phyloP scores from a whole-genome alignment of 1,140 invertebrate species.

The Teleogryllus occipitalis region DNA sequence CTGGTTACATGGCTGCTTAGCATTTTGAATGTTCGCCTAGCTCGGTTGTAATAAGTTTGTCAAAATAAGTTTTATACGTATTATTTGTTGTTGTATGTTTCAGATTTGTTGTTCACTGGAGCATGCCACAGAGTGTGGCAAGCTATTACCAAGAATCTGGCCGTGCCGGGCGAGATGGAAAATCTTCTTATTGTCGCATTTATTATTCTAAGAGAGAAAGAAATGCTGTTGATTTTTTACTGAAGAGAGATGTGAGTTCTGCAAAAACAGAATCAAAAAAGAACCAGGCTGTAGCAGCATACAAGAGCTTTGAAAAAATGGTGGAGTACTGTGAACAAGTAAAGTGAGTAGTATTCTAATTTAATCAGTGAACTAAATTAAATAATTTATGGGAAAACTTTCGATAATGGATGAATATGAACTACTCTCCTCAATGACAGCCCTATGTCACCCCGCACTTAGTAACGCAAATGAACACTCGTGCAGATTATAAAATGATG shows the following conservation, averaged over 20 bases:
- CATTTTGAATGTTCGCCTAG: background rate
- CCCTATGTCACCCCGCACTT: background rate
- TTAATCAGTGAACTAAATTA: constrained; percentile 10
- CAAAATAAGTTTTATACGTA: background rate
- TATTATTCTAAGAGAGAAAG: constrained; percentile 71
- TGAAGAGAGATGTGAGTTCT: constrained; percentile 56
- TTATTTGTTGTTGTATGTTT: constrained; percentile 8
- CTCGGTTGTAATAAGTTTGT: background rate
- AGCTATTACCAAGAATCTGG: constrained; percentile 55
- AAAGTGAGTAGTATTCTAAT: constrained; percentile 32
- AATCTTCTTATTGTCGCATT: constrained; percentile 47
- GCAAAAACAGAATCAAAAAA: constrained; percentile 46
- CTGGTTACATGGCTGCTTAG: background rate
- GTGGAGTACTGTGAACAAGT: constrained; percentile 66
- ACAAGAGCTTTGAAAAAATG: constrained; percentile 65
- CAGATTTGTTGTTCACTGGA: constrained; percentile 89
- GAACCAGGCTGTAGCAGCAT: constrained; percentile 48
- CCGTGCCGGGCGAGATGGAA: constrained; percentile 55
- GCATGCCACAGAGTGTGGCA: constrained; percentile 69
- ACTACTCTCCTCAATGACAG: background rate
- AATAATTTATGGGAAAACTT: background rate
- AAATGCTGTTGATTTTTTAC: constrained; percentile 69
- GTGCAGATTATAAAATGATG: background rate
- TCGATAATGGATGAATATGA: background rate
- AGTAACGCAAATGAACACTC: background rate